phyloP scores from a whole-genome alignment of 2,797 vertebrate species.

The Decapterus maruadsi region DNA sequence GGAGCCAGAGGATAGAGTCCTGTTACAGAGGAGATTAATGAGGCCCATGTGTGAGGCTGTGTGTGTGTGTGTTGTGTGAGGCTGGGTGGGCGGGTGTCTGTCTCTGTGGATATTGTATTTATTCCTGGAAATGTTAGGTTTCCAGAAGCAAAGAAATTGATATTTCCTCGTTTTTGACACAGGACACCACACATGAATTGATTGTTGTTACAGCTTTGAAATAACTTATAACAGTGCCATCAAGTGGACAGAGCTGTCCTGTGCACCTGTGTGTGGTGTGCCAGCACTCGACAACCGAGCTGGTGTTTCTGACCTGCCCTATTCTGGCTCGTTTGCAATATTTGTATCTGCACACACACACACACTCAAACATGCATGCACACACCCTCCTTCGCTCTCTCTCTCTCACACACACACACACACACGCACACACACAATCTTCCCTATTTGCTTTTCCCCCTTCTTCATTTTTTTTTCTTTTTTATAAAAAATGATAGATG shows the following conservation, averaged over 20 bases:
- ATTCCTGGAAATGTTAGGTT: constrained; percentile 81
- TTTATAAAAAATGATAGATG: constrained; percentile 86
- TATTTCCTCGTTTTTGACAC: constrained; percentile 79
- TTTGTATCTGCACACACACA: constrained; percentile 43
- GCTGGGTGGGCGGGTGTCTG: constrained; percentile 27
- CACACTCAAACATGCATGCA: constrained; percentile 35
- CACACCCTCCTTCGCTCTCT: not conserved
- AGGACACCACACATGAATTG: constrained; percentile 72
- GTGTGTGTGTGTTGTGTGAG: constrained; percentile 22
- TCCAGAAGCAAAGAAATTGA: constrained; percentile 77
- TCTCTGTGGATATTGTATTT: constrained; percentile 80
- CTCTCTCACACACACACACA: not conserved
- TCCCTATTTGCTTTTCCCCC: constrained; percentile 47
- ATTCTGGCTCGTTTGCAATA: constrained; percentile 53
- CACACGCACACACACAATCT: not conserved
- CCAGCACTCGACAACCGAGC: constrained; percentile 37
- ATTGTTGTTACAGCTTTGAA: constrained; percentile 61
- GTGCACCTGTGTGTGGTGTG: constrained; percentile 44
- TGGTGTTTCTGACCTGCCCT: constrained; percentile 38
- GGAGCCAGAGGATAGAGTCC: constrained; percentile 82
- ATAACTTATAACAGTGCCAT: constrained; percentile 70
- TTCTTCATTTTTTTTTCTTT: constrained; percentile 24
- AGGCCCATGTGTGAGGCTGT: constrained; percentile 58
- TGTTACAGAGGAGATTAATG: constrained; percentile 85
- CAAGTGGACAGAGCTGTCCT: constrained; percentile 63